Evolutionary conservation across 1,140 invertebrate genomes (phyloP).

Genomic region (Ceratoteleas bidentatus): DNA sequence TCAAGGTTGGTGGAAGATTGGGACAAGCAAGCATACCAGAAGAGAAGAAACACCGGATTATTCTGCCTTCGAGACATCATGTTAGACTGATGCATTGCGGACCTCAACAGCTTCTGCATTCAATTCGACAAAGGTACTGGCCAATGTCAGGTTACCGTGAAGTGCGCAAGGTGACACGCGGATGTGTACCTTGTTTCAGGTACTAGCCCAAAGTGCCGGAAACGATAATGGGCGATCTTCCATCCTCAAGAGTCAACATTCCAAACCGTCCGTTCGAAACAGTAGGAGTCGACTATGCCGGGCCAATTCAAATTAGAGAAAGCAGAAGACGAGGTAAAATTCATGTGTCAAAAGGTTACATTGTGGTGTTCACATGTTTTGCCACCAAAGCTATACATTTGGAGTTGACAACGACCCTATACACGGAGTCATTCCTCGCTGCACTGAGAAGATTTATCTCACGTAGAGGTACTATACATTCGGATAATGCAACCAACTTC

Average conservation of each 20-base stretch:
- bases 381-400: constrained; percentile 4
- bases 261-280: background rate
- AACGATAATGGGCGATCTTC: constrained; percentile 2
- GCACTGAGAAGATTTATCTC: background rate
- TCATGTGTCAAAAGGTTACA: background rate
- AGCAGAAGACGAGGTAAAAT: background rate
- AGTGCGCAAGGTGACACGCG: constrained; percentile 3
- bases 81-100: constrained; percentile 2
- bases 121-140: background rate
- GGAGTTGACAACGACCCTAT: background rate
- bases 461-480: background rate
- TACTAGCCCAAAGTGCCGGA: constrained; percentile 1
- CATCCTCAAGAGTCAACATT: background rate
- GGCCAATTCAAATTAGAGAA: constrained; percentile 6
- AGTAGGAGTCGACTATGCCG: constrained; percentile 4
- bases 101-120: background rate
- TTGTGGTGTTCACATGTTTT: constrained; percentile 3
- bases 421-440: background rate
- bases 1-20: background rate
- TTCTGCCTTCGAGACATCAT: background rate
- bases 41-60: background rate
- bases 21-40: background rate
- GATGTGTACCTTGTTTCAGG: background rate
- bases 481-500: constrained; percentile 4
- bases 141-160: background rate